A percentile compares a stretch with the other conserved stretches of the same genome.
phyloP scores from a whole-genome alignment of 2,797 vertebrate species.

The Sebastes minor region DNA sequence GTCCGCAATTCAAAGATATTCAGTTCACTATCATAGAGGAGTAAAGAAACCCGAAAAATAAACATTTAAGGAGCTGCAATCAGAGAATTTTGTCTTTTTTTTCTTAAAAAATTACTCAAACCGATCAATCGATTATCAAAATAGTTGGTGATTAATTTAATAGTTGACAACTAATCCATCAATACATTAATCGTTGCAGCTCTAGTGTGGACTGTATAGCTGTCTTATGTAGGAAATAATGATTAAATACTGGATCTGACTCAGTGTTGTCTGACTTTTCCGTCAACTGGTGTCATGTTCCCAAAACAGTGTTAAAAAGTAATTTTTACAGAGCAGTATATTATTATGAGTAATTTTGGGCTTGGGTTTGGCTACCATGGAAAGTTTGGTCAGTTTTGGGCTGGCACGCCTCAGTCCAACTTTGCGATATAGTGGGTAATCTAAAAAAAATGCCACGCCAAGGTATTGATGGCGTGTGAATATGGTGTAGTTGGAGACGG shows the following conservation, averaged over 20 bases:
- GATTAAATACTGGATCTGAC: not conserved
- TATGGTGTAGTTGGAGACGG: not conserved
- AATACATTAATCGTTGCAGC: not conserved
- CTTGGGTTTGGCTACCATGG: slow-evolving; percentile 16
- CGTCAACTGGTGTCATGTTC: not conserved
- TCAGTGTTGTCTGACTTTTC: not conserved
- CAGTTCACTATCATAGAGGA: not conserved
- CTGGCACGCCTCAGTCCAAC: not conserved
- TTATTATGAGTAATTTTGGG: slow-evolving; percentile 30
- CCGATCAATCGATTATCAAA: not conserved
- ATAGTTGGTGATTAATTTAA: not conserved
- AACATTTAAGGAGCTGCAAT: not conserved
- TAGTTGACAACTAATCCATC: not conserved
- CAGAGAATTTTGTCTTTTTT: not conserved
- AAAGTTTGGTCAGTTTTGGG: slow-evolving; percentile 18
- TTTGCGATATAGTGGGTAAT: slow-evolving; percentile 5
- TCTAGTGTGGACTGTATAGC: not conserved
- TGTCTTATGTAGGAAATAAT: not conserved
- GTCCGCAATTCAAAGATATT: not conserved
- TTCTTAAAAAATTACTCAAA: not conserved
- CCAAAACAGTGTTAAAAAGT: slow-evolving; percentile 20
- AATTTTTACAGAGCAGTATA: slow-evolving; percentile 17
- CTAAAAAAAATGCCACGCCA: not conserved
- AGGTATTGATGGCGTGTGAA: slow-evolving; percentile 16
- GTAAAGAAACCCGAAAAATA: not conserved